Evolutionary conservation across 2,113 vertebrate genomes (phyloP).

Genomic region (Dunckerocampus dactyliophorus): DNA sequence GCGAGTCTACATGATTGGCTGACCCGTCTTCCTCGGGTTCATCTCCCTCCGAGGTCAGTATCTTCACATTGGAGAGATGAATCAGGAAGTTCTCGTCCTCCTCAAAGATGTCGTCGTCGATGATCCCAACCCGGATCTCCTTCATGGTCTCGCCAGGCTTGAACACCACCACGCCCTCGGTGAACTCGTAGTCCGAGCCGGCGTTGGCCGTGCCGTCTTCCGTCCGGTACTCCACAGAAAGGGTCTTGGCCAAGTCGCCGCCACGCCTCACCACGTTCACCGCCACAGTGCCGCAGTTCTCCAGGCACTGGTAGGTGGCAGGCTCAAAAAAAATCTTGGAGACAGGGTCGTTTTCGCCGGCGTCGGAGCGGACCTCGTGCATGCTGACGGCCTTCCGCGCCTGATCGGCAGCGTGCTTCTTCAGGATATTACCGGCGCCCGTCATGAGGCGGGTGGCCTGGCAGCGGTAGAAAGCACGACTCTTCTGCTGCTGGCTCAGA

Average conservation of each 20-base stretch:
- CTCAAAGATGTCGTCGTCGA: slow-evolving; percentile 97
- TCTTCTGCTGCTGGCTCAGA: slow-evolving; percentile 98
- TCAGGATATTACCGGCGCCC: slow-evolving; percentile 94
- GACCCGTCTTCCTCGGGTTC: slow-evolving; percentile 67
- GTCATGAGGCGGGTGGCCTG: slow-evolving; percentile 98
- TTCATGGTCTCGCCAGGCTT: slow-evolving; percentile 92
- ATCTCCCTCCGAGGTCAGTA: slow-evolving; percentile 73
- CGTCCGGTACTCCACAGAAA: slow-evolving; percentile 92
- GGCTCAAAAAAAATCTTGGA: slow-evolving; percentile 94
- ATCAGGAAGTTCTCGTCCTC: slow-evolving; percentile 98
- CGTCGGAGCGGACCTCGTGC: slow-evolving; percentile 89
- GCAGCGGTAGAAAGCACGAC: slow-evolving; percentile 95
- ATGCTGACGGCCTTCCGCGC: slow-evolving; percentile 95
- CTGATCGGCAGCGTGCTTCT: slow-evolving; percentile 95
- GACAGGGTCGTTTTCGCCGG: slow-evolving; percentile 83
- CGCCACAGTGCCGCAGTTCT: slow-evolving; percentile 96
- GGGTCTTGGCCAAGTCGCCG: slow-evolving; percentile 83
- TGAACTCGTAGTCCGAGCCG: slow-evolving; percentile 97
- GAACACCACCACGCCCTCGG: slow-evolving; percentile 90
- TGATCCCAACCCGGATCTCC: slow-evolving; percentile 94
- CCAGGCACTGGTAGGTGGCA: slow-evolving; percentile 91
- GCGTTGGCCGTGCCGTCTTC: slow-evolving; percentile 97
- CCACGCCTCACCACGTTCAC: slow-evolving; percentile 87
- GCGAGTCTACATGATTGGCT: slow-evolving; percentile 73
- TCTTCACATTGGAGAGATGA: slow-evolving; percentile 86